Evolutionary conservation across 2,113 vertebrate genomes (phyloP).

Genomic region (Rhea pennata): DNA sequence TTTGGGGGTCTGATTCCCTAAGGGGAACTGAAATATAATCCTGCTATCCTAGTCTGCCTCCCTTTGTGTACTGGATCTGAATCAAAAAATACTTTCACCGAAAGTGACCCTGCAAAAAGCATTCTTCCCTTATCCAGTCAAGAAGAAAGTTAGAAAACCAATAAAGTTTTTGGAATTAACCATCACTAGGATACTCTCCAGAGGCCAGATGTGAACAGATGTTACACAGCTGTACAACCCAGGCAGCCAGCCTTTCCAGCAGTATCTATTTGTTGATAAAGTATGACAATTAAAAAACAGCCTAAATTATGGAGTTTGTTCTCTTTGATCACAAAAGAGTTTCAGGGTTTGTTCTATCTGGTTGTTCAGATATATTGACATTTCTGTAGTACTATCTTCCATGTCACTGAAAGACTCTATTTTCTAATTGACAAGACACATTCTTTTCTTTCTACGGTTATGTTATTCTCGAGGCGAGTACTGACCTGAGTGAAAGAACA

Average conservation of each 20-base stretch:
- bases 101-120: not conserved
- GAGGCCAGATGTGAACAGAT: slow-evolving; percentile 30
- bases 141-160: slow-evolving; percentile 27
- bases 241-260: slow-evolving; percentile 17
- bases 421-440: not conserved
- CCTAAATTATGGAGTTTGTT: not conserved
- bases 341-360: not conserved
- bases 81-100: slow-evolving; percentile 8
- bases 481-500: not conserved
- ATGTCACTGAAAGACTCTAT: not conserved
- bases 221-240: slow-evolving; percentile 50
- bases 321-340: slow-evolving; percentile 25
- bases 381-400: not conserved
- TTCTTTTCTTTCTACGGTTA: not conserved
- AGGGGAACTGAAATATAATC: not conserved
- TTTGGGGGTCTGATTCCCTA: not conserved
- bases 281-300: not conserved
- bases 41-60: not conserved
- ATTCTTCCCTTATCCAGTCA: not conserved
- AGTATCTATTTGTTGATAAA: slow-evolving; percentile 15
- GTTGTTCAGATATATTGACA: not conserved
- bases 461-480: not conserved
- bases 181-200: slow-evolving; percentile 27
- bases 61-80: not conserved
- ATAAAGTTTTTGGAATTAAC: slow-evolving; percentile 10